Conservation (phyloP, 2,113 vertebrate genomes). For the Cryptomyrus ogoouensis region DNA sequence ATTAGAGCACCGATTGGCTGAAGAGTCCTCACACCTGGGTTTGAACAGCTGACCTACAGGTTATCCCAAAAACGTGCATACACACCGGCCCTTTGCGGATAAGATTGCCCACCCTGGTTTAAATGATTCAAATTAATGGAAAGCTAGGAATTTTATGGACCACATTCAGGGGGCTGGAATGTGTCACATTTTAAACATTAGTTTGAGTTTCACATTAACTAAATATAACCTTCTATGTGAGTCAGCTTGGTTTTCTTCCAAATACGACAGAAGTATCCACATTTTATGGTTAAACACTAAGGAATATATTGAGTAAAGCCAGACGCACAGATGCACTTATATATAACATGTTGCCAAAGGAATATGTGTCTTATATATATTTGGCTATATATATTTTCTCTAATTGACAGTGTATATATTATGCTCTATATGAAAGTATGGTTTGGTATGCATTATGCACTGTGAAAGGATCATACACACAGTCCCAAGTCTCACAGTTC, state of each 20-base stretch:
- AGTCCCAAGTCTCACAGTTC: not conserved
- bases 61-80: not conserved
- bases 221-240: constrained; percentile 1
- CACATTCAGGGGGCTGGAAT: not conserved
- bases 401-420: not conserved
- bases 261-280: not conserved
- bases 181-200: not conserved
- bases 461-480: not conserved
- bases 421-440: not conserved
- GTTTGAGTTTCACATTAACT: not conserved
- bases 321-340: not conserved
- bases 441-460: not conserved
- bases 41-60: not conserved
- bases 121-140: not conserved
- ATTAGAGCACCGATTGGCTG: not conserved
- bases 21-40: not conserved
- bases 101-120: not conserved
- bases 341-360: not conserved
- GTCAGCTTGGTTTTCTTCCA: constrained; percentile 6
- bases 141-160: not conserved
- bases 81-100: not conserved
- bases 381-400: not conserved
- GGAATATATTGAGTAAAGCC: not conserved
- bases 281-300: not conserved
- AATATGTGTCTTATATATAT: not conserved